phyloP scores from a whole-genome alignment of 2,113 vertebrate genomes.

The Cebidichthys violaceus region DNA sequence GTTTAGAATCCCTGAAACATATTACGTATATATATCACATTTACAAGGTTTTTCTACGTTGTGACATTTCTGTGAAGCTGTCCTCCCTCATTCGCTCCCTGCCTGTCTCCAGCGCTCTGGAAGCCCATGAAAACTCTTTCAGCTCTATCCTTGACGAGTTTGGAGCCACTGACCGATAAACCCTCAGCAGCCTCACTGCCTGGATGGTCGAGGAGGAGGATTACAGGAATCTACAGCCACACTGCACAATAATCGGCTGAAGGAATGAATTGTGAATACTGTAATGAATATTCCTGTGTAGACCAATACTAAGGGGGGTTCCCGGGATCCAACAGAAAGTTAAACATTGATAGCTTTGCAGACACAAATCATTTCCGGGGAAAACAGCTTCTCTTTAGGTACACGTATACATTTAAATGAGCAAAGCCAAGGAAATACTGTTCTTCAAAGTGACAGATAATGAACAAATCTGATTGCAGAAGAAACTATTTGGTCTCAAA shows the following conservation, averaged over 20 bases:
- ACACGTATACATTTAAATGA: neutral
- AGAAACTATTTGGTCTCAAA: neutral
- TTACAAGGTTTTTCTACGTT: neutral
- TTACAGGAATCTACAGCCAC: slow-evolving; percentile 28
- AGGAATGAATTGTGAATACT: neutral
- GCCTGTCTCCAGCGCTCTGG: slow-evolving; percentile 21
- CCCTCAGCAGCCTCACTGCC: slow-evolving; percentile 28
- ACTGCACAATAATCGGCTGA: accelerated
- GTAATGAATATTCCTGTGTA: neutral
- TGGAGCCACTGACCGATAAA: slow-evolving; percentile 44
- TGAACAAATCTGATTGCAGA: neutral
- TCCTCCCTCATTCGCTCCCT: slow-evolving; percentile 38
- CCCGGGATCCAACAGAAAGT: neutral
- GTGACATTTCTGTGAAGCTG: slow-evolving; percentile 65
- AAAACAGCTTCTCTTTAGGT: neutral
- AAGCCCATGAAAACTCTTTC: slow-evolving; percentile 58
- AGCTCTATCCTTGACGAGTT: slow-evolving; percentile 48
- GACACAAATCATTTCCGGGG: neutral
- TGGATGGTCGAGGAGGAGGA: slow-evolving; percentile 24
- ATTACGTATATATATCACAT: neutral
- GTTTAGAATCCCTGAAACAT: neutral
- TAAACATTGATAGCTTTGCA: neutral
- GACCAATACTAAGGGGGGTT: neutral
- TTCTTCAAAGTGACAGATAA: neutral
- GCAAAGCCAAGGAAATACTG: neutral